Evolutionary conservation across 1,140 invertebrate species (phyloP), one percentile per base, ranked within the genome.

Genomic region (Rhopalosiphum padi): DNA sequence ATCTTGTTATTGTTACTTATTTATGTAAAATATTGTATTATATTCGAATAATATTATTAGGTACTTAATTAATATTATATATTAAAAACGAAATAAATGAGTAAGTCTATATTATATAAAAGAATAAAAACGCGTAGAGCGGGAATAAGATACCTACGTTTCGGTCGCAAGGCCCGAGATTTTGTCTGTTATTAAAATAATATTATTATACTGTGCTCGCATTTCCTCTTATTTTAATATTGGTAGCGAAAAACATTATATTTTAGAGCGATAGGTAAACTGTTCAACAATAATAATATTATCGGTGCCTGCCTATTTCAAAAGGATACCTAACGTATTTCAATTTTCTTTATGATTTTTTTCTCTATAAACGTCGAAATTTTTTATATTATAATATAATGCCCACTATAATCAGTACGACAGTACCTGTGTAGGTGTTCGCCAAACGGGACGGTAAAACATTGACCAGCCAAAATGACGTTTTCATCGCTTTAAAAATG

Each of bases 21-120:
- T 90, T 90, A 68, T 90, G 89, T 90, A 90, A 90, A 90, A 90
- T 60, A 90, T 90, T 90, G 89, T 90, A 90, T 68, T 90, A 90
- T 90, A 90, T 90, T 90, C 89, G 25, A 90, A 68, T 68, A 90
- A 68, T 60, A 90, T 90, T 68, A 90, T 90, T 90, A 90, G 88
- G 51, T 90, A 60, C 22, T 60, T 43, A 90, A 55, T 60, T 53
- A 90, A 60, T 37, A 60, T 41, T 41, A 41, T 60, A 90, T 90
- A 60, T 60, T 41, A 89, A 89, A 89, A 89, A 89, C n/a, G n/a
- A 89, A 89, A 89, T 53, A 53, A 89, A 89, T 35, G 30, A 35
- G n/a, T 53, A 48, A 87, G 86, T 87, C 86, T 89, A 53, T 53
- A 53, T 18, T 46, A 86, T 37, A 89, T 35, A 53, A 89, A 89